These are phyloP conservation scores for Lysiphlebus fabarum DNA, from an alignment of 1,140 invertebrate genomes.

Conservation along the genomic window DNA sequence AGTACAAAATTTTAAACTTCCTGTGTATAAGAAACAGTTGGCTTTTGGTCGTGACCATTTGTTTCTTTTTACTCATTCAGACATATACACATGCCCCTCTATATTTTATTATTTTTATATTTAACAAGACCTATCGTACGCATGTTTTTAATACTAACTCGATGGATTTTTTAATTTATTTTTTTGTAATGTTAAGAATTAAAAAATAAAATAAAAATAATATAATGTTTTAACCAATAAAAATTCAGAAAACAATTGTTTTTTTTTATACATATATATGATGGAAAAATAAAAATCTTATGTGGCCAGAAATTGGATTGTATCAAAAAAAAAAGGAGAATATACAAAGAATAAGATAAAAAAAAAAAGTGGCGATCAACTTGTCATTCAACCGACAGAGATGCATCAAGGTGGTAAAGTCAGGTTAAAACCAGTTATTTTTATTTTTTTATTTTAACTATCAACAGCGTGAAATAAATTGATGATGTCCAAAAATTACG, in stretches of 20 bases:
- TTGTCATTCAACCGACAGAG: slow-evolving; percentile 8
- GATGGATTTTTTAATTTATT: background rate
- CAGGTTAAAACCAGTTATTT: slow-evolving; percentile 9
- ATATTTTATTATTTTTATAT: slow-evolving; percentile 30
- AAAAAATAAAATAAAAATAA: background rate
- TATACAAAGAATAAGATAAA: background rate
- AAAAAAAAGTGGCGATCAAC: slow-evolving; percentile 6
- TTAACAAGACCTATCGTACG: too few relatives aligned
- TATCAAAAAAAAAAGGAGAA: too few relatives aligned
- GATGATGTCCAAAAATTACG: slow-evolving; percentile 4
- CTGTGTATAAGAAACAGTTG: slow-evolving; percentile 9
- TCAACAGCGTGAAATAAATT: slow-evolving; percentile 9
- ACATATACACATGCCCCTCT: background rate
- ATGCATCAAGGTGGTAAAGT: slow-evolving; percentile 9
- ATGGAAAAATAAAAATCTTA: too few relatives aligned
- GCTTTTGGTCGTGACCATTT: too few relatives aligned
- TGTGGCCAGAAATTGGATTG: too few relatives aligned
- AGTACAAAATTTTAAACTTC: slow-evolving; percentile 35
- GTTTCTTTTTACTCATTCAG: background rate
- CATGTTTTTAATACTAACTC: too few relatives aligned
- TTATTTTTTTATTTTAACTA: too few relatives aligned
- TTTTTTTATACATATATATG: too few relatives aligned
- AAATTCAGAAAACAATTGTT: too few relatives aligned
- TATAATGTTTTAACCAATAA: background rate
- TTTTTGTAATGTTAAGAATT: slow-evolving; percentile 1